These are phyloP conservation scores for Lonchura striata DNA, from an alignment of 2,113 vertebrate species.

Conservation along the genomic window DNA sequence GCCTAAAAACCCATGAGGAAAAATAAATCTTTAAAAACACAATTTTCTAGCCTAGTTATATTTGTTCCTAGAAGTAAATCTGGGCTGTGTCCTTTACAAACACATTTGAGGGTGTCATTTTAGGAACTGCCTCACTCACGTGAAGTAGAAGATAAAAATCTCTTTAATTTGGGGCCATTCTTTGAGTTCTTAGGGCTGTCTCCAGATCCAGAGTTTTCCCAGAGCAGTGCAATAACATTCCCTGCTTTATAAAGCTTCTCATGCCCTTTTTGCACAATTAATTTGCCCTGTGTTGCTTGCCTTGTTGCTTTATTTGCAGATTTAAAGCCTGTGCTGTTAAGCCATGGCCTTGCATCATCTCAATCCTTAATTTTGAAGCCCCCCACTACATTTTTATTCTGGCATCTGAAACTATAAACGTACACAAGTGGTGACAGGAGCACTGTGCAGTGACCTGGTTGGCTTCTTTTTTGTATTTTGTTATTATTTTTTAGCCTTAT, in stretches of 20 bases:
- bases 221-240: background rate
- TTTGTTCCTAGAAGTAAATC: background rate
- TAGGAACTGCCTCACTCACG: background rate
- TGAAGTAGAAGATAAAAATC: background rate
- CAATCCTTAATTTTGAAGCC: background rate
- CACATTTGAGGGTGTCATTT: background rate
- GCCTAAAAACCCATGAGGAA: background rate
- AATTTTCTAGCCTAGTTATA: background rate
- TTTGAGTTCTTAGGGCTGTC: background rate
- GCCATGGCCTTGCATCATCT: background rate
- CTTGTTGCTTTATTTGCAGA: constrained; percentile 31
- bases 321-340: constrained; percentile 5
- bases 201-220: background rate
- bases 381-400: background rate
- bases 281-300: constrained; percentile 8
- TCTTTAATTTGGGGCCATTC: background rate
- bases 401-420: background rate
- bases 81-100: no score
- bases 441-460: background rate
- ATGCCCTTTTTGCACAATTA: constrained; percentile 35
- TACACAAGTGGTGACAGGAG: accelerated
- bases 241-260: constrained; percentile 24
- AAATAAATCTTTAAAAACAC: background rate
- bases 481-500: background rate
- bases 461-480: background rate